phyloP scores from a whole-genome alignment of 2,888 invertebrate species.

The Theretra japonica region DNA sequence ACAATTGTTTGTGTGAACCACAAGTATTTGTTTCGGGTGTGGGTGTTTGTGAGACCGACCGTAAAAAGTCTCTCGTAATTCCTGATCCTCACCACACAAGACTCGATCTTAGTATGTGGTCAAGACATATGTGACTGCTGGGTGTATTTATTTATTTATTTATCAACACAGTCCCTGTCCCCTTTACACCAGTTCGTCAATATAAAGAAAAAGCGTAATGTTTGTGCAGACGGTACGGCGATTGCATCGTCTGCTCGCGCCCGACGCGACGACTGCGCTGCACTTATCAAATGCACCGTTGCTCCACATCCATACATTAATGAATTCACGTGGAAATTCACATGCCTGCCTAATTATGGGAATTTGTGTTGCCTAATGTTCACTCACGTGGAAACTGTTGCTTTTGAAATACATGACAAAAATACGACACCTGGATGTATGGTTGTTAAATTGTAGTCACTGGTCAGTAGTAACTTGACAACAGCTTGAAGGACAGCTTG shows the following conservation, averaged over 20 bases:
- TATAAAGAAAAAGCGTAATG: constrained; percentile 20
- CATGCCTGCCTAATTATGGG: constrained; percentile 56
- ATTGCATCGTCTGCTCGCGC: constrained; percentile 67
- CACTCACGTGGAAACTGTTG: neutral
- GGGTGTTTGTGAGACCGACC: no score
- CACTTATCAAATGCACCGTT: constrained; percentile 46
- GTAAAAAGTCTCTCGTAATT: no score
- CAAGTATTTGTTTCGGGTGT: no score
- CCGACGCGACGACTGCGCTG: constrained; percentile 52
- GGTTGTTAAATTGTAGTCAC: neutral
- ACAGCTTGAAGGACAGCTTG: no score
- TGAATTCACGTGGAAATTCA: constrained; percentile 62
- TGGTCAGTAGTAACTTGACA: no score
- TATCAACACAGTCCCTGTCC: no score
- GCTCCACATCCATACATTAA: constrained; percentile 54
- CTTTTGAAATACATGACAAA: neutral
- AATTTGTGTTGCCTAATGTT: constrained; percentile 49
- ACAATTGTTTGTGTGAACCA: no score
- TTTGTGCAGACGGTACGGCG: constrained; percentile 49
- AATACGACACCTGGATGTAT: neutral
- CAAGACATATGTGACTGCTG: no score
- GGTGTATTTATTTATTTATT: no score
- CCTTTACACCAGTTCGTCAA: no score
- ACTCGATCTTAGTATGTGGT: no score
- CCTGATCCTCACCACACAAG: no score